A percentile compares a stretch with the other conserved stretches of the same genome.
These are phyloP conservation scores for Cossypha niveicapilla DNA, from an alignment of 2,797 vertebrate genomes.

Conservation along the genomic window DNA sequence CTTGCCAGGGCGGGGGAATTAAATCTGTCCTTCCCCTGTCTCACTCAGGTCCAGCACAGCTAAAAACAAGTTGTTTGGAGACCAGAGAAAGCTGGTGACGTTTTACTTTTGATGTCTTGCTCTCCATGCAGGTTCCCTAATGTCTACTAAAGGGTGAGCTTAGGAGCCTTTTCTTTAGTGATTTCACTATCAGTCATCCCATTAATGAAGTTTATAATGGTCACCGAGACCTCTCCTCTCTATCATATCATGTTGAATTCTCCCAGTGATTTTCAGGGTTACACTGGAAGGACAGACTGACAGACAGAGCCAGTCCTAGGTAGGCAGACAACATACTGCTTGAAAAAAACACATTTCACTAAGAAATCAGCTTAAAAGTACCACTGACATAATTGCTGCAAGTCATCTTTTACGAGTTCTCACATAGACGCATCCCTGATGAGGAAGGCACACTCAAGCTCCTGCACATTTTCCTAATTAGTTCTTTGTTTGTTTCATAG, in stretches of 20 bases:
- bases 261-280: not conserved
- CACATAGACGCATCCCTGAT: not conserved
- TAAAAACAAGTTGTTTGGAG: conserved; percentile 12
- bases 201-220: not conserved
- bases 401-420: not conserved
- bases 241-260: not conserved
- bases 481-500: not conserved
- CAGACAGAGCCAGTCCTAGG: not conserved
- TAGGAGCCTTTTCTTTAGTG: conserved; percentile 20
- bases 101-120: not conserved
- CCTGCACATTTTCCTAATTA: not conserved
- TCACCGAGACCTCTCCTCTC: not conserved
- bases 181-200: conserved; percentile 5
- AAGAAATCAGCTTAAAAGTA: not conserved
- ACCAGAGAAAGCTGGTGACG: not conserved
- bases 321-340: not conserved
- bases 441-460: not conserved
- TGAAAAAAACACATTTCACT: not conserved
- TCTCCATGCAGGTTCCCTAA: not conserved
- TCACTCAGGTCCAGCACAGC: not conserved
- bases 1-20: not conserved
- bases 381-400: not conserved
- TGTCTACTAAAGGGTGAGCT: conserved; percentile 22
- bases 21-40: conserved; percentile 27
- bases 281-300: not conserved